Evolutionary conservation across 2,888 invertebrate genomes (phyloP).

Genomic region (Acleris emargana): DNA sequence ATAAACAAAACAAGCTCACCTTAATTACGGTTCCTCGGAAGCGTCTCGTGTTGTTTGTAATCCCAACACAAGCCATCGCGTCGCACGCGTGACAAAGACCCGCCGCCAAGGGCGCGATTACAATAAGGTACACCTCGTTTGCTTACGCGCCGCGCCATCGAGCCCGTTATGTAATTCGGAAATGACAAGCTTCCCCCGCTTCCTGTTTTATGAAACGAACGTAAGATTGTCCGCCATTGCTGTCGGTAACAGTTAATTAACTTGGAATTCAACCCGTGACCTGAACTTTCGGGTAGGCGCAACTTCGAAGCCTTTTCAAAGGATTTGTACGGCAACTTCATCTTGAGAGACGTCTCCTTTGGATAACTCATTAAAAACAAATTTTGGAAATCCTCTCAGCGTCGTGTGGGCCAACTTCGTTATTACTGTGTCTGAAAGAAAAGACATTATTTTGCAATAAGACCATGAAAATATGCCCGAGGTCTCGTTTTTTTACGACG

Average conservation of each 20-base stretch:
- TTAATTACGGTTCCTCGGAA: slow-evolving; percentile 27
- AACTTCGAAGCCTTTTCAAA: slow-evolving; percentile 63
- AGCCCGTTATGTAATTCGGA: slow-evolving; percentile 14
- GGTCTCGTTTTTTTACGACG: slow-evolving; percentile 32
- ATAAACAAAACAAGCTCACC: slow-evolving; percentile 21
- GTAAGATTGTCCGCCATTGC: slow-evolving; percentile 24
- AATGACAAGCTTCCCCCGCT: slow-evolving; percentile 23
- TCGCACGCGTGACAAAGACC: slow-evolving; percentile 29
- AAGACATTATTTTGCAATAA: slow-evolving; percentile 43
- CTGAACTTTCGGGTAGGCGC: slow-evolving; percentile 35
- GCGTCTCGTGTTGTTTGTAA: slow-evolving; percentile 28
- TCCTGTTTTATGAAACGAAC: slow-evolving; percentile 23
- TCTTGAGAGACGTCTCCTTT: slow-evolving; percentile 55
- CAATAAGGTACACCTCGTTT: slow-evolving; percentile 17
- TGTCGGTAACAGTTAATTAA: slow-evolving; percentile 37
- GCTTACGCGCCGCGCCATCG: slow-evolving; percentile 3
- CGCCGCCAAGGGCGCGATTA: slow-evolving; percentile 20
- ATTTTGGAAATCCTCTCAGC: slow-evolving; percentile 51
- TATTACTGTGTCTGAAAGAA: slow-evolving; percentile 42
- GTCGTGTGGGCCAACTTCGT: slow-evolving; percentile 44
- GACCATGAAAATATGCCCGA: slow-evolving; percentile 37
- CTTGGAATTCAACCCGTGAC: slow-evolving; percentile 36
- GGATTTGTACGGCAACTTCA: slow-evolving; percentile 54
- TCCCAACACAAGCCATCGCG: slow-evolving; percentile 23
- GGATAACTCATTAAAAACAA: slow-evolving; percentile 65